Percentiles rank a stretch among this genome's conserved stretches.
These are phyloP conservation scores for Heliconius nattereri DNA, from an alignment of 1,140 invertebrate genomes.

Conservation along the genomic window DNA sequence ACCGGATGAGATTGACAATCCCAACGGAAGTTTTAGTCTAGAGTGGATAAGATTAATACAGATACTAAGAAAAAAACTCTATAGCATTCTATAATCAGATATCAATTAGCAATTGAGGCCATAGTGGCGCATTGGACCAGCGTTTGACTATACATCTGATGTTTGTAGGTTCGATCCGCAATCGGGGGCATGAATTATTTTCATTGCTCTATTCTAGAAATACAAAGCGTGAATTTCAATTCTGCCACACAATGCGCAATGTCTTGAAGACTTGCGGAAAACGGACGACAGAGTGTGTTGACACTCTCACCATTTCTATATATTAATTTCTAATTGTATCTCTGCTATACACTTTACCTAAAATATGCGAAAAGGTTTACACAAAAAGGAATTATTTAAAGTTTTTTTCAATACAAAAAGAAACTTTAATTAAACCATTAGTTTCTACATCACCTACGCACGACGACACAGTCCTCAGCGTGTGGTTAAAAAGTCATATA, in stretches of 20 bases:
- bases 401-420: neutral
- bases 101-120: no score
- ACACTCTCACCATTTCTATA: no score
- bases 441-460: neutral
- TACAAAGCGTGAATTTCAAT: no score
- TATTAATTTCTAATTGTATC: no score
- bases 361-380: no score
- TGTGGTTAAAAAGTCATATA: slow-evolving; percentile 19
- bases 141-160: neutral
- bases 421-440: neutral
- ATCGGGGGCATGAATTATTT: neutral
- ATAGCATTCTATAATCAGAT: neutral
- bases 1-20: slow-evolving; percentile 22
- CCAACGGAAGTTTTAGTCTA: slow-evolving; percentile 22
- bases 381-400: no score
- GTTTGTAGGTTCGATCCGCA: neutral
- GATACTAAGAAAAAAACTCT: neutral
- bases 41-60: neutral
- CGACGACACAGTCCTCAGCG: neutral
- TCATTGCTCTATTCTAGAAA: no score
- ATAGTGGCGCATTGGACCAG: no score
- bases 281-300: no score
- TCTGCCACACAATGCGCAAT: no score
- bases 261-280: no score
- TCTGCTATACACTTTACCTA: no score